These are phyloP conservation scores for Athrips mouffetella DNA, from an alignment of 2,888 invertebrate species.

Conservation along the genomic window DNA sequence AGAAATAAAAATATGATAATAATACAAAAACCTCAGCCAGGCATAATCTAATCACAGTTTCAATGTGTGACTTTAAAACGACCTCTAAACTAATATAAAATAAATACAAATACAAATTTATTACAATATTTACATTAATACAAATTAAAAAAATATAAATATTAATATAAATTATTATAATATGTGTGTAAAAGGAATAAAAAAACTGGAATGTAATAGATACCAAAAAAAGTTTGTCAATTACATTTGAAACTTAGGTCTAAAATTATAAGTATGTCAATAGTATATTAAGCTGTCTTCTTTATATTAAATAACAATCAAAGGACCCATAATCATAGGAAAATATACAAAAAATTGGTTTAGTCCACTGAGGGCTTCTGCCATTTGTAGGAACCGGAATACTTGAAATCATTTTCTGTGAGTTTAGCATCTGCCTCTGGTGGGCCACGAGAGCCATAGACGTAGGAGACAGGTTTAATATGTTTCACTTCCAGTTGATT, in stretches of 20 bases:
- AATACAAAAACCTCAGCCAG: too few relatives aligned
- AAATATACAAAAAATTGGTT: conserved; percentile 20
- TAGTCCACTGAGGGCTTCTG: conserved; percentile 57
- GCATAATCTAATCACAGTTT: conserved; percentile 5
- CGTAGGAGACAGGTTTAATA: conserved; percentile 88
- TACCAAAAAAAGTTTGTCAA: not conserved
- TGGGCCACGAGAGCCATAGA: conserved; percentile 94
- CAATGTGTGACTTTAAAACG: conserved; percentile 12
- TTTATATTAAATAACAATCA: conserved; percentile 21
- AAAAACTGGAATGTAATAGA: conserved; percentile 11
- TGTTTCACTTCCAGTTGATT: conserved; percentile 89
- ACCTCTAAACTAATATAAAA: conserved; percentile 8
- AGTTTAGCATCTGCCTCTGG: conserved; percentile 91
- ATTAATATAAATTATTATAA: too few relatives aligned
- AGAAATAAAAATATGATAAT: too few relatives aligned
- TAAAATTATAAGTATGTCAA: conserved; percentile 17
- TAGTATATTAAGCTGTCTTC: conserved; percentile 39
- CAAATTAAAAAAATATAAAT: too few relatives aligned
- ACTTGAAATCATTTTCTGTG: conserved; percentile 89
- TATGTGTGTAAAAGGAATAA: conserved; percentile 8
- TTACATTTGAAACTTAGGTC: conserved; percentile 12
- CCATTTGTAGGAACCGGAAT: conserved; percentile 99
- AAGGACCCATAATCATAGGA: conserved; percentile 41
- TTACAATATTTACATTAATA: too few relatives aligned
- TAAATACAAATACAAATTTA: too few relatives aligned